Conservation (phyloP, 2,797 vertebrate species). For the Muscicapa comitata region DNA sequence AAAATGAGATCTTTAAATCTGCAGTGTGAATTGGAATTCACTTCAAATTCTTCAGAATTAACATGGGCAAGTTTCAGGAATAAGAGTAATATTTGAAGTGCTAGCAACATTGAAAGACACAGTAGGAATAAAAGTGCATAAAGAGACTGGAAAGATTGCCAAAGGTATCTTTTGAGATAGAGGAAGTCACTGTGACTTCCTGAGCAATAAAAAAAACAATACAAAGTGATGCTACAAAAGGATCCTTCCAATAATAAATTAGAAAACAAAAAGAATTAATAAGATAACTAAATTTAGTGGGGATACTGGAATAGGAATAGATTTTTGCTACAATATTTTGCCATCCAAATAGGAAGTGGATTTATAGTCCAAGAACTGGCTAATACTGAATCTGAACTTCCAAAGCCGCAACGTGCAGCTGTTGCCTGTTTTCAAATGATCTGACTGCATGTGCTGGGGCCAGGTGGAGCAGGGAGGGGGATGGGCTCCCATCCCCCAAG, state of each 20-base stretch:
- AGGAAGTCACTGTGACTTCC: neutral
- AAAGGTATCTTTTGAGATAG: neutral
- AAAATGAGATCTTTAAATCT: neutral
- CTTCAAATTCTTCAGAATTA: neutral
- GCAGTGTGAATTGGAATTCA: neutral
- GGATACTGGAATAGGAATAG: neutral
- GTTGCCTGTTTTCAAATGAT: neutral
- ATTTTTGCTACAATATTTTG: neutral
- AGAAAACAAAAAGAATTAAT: neutral
- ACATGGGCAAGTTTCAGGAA: neutral
- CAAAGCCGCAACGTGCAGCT: neutral
- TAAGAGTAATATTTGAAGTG: neutral
- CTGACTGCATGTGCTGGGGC: no score
- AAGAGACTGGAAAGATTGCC: neutral
- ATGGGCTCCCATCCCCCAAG: no score
- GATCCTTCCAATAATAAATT: neutral
- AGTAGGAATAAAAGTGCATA: neutral
- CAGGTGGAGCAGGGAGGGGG: no score
- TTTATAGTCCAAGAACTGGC: neutral
- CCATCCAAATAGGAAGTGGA: neutral
- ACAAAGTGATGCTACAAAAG: neutral
- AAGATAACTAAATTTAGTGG: neutral
- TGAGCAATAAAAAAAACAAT: neutral
- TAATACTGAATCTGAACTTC: neutral
- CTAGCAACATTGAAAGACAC: neutral